Conservation (phyloP, 1,140 invertebrate genomes). For the Camponotus pennsylvanicus region DNA sequence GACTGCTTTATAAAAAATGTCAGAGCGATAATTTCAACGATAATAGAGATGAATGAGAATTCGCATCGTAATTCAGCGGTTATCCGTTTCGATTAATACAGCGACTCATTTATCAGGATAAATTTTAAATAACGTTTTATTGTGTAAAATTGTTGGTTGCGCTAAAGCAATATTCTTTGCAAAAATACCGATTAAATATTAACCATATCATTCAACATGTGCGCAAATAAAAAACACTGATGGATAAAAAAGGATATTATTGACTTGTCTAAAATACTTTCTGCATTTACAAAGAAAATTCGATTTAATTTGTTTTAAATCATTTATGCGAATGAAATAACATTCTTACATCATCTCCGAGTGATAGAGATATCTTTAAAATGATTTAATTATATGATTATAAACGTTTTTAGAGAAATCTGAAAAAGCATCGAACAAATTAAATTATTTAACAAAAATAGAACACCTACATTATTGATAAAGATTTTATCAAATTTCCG, state of each 20-base stretch:
- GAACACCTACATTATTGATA: not conserved
- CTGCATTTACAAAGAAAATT: not conserved
- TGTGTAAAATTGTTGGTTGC: not conserved
- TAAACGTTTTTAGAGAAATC: constrained; percentile 2
- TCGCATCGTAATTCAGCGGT: not conserved
- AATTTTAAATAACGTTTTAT: constrained; percentile 42
- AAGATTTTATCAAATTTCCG: not conserved
- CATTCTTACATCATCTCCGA: not conserved
- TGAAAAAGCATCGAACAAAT: constrained; percentile 3
- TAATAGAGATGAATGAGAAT: constrained; percentile 32
- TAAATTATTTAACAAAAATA: constrained; percentile 8
- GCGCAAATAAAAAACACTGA: not conserved
- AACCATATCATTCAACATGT: not conserved
- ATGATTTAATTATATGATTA: not conserved
- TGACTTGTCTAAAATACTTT: not conserved
- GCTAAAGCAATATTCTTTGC: not conserved
- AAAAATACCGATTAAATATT: constrained; percentile 30
- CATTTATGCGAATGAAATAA: constrained; percentile 2
- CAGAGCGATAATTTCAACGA: not conserved
- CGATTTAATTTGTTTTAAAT: constrained; percentile 31
- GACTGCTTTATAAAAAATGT: not conserved
- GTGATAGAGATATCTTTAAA: not conserved
- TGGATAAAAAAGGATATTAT: constrained; percentile 2
- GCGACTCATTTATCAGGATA: not conserved
- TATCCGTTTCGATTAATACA: not conserved